Evolutionary conservation across 2,113 vertebrate species (phyloP).

Genomic region (Oncorhynchus keta): DNA sequence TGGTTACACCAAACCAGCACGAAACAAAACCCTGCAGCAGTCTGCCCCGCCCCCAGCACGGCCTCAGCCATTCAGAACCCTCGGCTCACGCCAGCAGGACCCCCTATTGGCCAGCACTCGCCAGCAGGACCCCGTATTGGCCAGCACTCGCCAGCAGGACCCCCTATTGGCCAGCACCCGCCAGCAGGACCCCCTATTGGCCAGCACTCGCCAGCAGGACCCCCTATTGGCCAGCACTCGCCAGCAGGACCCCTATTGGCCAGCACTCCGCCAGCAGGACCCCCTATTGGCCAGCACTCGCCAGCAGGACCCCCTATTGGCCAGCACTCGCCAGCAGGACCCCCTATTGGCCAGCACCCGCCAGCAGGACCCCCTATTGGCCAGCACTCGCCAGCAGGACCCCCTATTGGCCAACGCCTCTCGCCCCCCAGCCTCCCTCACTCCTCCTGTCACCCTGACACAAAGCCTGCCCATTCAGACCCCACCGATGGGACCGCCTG

Average conservation of each 20-base stretch:
- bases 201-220: not conserved
- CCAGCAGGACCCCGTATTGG: conserved; percentile 52
- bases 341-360: not conserved
- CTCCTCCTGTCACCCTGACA: conserved; percentile 20
- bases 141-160: conserved; percentile 34
- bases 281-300: conserved; percentile 4
- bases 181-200: not conserved
- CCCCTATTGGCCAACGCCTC: not conserved
- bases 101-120: conserved; percentile 59
- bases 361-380: conserved; percentile 1
- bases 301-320: conserved; percentile 3
- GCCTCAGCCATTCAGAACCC: conserved; percentile 74
- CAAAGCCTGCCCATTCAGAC: conserved; percentile 31
- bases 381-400: not conserved
- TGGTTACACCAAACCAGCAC: conserved; percentile 84
- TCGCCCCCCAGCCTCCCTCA: conserved; percentile 17
- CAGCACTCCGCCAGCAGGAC: not conserved
- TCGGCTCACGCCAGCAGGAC: conserved; percentile 45
- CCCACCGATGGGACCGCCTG: conserved; percentile 6
- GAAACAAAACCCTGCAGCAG: conserved; percentile 68
- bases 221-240: not conserved
- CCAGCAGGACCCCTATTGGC: not conserved
- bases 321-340: conserved; percentile 16
- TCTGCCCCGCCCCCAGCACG: conserved; percentile 73
- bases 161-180: not conserved